Evolutionary conservation across 2,888 invertebrate genomes (phyloP), one percentile per base, ranked within the genome.

Genomic region (Drosophila nr. perissopoda): DNA sequence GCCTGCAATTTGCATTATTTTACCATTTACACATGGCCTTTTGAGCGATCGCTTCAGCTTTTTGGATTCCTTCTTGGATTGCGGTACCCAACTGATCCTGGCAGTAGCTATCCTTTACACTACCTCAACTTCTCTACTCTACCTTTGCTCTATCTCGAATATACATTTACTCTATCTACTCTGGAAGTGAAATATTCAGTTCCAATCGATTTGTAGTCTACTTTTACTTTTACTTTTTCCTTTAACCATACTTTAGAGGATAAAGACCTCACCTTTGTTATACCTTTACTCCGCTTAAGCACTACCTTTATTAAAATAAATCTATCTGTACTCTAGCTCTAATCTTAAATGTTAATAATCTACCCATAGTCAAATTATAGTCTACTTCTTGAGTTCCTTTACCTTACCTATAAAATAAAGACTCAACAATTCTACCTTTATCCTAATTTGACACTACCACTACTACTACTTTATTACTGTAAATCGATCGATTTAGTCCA

Each of bases 1-100:
- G 91, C 88, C 88, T 83, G 86, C 85, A 88, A 91, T 88, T 91
- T 86, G 82, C 85, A 83, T 88, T 85, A 83, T 83, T 59, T 79
- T 80, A 78, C 80, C 86, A 81, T 82, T 86, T 77, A 76, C 84
- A 80, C 58, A 80, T 68, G 82, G 74, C 67, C 63, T 70, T 54
- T 53, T 16, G 10, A 48, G 38, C 68, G 67, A 66, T 57, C 38
- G 49, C 29, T 57, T 33, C 2, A 6, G 21, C 27, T 31, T 46
- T 46, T 38, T 62, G 25, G 16, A 33, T 54, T 40, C 21, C 40
- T 42, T 68, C 36, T 38, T 33, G 29, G 49, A n/a, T 40, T 57
- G 25, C 29, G 42, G 29, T 71, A 11, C 59, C 21, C 25, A 61
- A 36, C 63, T 54, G 65, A 71, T 59, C 76, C 68, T 59, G n/a